phyloP scores from a whole-genome alignment of 2,888 invertebrate species.

The Dryobota labecula region DNA sequence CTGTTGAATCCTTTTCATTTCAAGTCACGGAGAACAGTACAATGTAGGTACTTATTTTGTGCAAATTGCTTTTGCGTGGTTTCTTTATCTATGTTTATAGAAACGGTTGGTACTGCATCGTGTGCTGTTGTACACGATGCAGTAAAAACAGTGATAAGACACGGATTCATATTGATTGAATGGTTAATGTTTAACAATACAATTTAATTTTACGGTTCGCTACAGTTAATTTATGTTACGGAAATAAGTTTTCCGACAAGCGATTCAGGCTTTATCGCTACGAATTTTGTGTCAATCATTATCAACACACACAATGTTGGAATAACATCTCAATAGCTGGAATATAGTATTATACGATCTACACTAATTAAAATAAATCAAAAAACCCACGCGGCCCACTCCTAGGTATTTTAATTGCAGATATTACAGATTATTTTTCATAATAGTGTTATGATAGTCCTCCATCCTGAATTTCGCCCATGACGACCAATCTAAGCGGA shows the following conservation, averaged over 20 bases:
- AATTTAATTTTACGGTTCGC: constrained; percentile 80
- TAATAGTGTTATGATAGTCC: too few species aligned
- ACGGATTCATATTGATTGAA: constrained; percentile 68
- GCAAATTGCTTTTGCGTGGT: constrained; percentile 16
- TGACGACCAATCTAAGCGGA: too few species aligned
- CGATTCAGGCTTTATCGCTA: constrained; percentile 31
- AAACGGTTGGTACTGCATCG: constrained; percentile 7
- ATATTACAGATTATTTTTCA: too few species aligned
- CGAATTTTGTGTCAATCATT: constrained; percentile 24
- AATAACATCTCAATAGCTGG: not conserved
- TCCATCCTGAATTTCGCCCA: too few species aligned
- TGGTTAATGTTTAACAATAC: constrained; percentile 65
- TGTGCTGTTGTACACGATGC: constrained; percentile 36
- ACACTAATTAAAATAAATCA: too few species aligned
- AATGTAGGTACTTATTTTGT: constrained; percentile 31
- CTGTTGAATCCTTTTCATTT: constrained; percentile 69
- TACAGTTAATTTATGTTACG: constrained; percentile 69
- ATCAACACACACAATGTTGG: not conserved
- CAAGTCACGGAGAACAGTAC: constrained; percentile 62
- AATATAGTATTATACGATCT: not conserved
- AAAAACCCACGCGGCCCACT: not conserved
- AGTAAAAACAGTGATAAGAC: constrained; percentile 54
- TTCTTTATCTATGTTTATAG: constrained; percentile 38
- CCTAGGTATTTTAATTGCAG: not conserved
- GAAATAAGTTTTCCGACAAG: constrained; percentile 71